Conservation (phyloP, 1,140 invertebrate species). For the Popillia japonica region DNA sequence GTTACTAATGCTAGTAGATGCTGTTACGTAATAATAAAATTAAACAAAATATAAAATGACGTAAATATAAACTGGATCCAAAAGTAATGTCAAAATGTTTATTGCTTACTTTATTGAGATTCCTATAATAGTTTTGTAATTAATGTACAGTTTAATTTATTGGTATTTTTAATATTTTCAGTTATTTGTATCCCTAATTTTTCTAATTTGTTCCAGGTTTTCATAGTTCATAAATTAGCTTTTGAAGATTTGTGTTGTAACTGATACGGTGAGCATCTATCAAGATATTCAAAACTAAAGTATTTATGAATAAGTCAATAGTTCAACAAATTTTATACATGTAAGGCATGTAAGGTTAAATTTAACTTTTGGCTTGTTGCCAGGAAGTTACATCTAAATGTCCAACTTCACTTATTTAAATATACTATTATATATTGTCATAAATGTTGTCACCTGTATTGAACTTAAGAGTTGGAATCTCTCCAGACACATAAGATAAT, state of each 20-base stretch:
- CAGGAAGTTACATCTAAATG: conserved; percentile 36
- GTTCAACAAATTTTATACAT: not conserved
- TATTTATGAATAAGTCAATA: conserved; percentile 19
- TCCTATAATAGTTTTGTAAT: not conserved
- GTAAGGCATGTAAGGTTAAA: conserved; percentile 16
- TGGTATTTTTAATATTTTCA: not conserved
- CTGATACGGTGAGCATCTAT: conserved; percentile 37
- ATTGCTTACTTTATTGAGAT: not conserved
- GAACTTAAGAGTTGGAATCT: conserved; percentile 22
- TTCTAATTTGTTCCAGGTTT: not conserved
- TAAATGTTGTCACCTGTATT: conserved; percentile 30
- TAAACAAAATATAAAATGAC: conserved; percentile 1
- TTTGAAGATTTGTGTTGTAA: conserved; percentile 40
- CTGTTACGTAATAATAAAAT: not conserved
- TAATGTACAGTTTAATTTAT: not conserved
- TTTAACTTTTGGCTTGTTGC: conserved; percentile 37
- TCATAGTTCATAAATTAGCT: not conserved
- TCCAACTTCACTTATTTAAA: conserved; percentile 37
- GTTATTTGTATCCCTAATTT: not conserved
- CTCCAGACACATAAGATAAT: conserved; percentile 31
- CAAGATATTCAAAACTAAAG: conserved; percentile 1
- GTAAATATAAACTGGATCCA: conserved; percentile 37
- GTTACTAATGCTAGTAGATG: not conserved
- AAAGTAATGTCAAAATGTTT: conserved; percentile 36
- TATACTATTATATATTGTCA: not conserved